These are phyloP conservation scores for Dyspetes luteomarginatus DNA, from an alignment of 2,888 invertebrate species.

Conservation along the genomic window DNA sequence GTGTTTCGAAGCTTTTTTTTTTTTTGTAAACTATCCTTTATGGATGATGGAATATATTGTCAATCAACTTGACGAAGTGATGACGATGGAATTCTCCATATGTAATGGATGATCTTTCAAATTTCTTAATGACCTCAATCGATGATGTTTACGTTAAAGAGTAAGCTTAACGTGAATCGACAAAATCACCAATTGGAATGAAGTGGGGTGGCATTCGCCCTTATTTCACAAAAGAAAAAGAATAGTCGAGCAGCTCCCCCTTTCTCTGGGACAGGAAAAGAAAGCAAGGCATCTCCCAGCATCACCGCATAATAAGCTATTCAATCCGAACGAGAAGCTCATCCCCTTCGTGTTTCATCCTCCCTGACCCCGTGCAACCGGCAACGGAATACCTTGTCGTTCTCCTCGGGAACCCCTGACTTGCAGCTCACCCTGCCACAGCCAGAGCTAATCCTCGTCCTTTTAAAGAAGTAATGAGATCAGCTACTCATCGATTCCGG, in stretches of 20 bases:
- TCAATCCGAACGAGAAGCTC: slow-evolving; percentile 62
- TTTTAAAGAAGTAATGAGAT: slow-evolving; percentile 65
- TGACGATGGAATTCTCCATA: background rate
- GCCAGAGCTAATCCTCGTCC: slow-evolving; percentile 56
- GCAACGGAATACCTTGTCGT: slow-evolving; percentile 55
- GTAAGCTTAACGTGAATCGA: slow-evolving; percentile 18
- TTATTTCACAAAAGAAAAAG: slow-evolving; percentile 72
- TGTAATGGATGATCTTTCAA: background rate
- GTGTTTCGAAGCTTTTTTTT: no score
- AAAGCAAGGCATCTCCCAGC: slow-evolving; percentile 62
- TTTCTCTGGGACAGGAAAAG: slow-evolving; percentile 23
- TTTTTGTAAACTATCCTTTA: no score
- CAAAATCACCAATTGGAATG: slow-evolving; percentile 59
- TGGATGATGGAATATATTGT: no score
- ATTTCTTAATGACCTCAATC: background rate
- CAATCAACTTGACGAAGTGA: slow-evolving; percentile 28
- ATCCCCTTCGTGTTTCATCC: slow-evolving; percentile 61
- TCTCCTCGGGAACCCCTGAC: slow-evolving; percentile 53
- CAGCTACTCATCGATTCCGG: slow-evolving; percentile 65
- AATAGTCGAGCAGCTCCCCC: slow-evolving; percentile 69
- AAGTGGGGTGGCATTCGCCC: slow-evolving; percentile 70
- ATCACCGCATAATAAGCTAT: slow-evolving; percentile 65
- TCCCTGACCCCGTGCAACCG: slow-evolving; percentile 36
- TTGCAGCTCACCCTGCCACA: slow-evolving; percentile 45
- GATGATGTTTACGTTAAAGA: slow-evolving; percentile 3